phyloP scores from a whole-genome alignment of 2,888 invertebrate genomes.

The Spicauda simplicius region DNA sequence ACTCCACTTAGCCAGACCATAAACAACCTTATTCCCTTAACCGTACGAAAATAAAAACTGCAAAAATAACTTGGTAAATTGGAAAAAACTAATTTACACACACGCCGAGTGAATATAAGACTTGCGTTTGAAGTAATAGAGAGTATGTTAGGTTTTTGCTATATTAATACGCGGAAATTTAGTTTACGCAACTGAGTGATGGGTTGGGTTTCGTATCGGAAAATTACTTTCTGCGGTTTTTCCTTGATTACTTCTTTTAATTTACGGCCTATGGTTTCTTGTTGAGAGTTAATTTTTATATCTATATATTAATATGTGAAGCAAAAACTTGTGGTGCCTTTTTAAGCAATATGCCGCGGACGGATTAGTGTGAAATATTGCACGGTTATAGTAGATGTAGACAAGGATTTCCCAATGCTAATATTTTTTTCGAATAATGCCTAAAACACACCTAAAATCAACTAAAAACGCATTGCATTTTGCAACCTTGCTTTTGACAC shows the following conservation, averaged over 20 bases:
- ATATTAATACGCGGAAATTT: constrained; percentile 16
- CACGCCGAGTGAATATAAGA: constrained; percentile 7
- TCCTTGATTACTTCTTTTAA: constrained; percentile 17
- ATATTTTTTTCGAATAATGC: no score
- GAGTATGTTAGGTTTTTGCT: neutral
- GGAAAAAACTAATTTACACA: constrained; percentile 15
- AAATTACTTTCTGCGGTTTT: constrained; percentile 34
- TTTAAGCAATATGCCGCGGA: no score
- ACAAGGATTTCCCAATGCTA: no score
- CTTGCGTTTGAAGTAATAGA: constrained; percentile 1
- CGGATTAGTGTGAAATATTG: no score
- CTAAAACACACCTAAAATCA: no score
- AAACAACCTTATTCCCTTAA: constrained; percentile 13
- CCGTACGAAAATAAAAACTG: constrained; percentile 16
- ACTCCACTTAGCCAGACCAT: neutral
- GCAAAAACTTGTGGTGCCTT: no score
- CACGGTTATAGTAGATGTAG: no score
- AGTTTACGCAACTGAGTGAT: constrained; percentile 31
- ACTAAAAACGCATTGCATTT: no score
- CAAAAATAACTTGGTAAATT: constrained; percentile 21
- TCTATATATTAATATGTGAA: no score
- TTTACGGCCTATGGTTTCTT: constrained; percentile 10
- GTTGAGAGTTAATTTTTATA: constrained; percentile 4
- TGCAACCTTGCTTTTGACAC: no score
- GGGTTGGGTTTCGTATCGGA: constrained; percentile 27